Evolutionary conservation across 1,140 invertebrate species (phyloP).

Genomic region (Papilio aristodemus): DNA sequence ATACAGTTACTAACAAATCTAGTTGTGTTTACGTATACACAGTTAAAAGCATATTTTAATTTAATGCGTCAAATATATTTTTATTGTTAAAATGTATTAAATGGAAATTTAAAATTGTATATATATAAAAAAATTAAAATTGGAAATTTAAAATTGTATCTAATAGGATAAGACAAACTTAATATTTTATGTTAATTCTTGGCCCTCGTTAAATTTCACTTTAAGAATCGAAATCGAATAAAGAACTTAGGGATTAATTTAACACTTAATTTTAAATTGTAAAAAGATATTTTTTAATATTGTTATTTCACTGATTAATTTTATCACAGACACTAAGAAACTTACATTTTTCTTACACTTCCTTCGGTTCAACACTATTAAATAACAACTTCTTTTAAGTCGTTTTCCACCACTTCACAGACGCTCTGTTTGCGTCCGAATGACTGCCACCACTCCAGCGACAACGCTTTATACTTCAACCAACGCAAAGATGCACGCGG

Average conservation of each 20-base stretch:
- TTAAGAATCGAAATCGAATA: neutral
- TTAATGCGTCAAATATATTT: too few species aligned
- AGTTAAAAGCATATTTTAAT: neutral
- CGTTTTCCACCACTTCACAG: constrained; percentile 65
- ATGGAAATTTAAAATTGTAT: too few species aligned
- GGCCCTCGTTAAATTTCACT: neutral
- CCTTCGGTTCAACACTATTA: constrained; percentile 58
- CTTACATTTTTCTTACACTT: constrained; percentile 66
- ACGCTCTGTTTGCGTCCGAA: constrained; percentile 71
- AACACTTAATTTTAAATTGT: neutral
- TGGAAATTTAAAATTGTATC: too few species aligned
- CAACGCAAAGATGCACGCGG: constrained; percentile 71
- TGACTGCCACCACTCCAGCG: constrained; percentile 68
- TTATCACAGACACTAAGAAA: constrained; percentile 48
- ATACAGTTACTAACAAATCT: neutral
- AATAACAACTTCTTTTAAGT: constrained; percentile 45
- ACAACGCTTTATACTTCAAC: constrained; percentile 76
- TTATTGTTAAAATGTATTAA: too few species aligned
- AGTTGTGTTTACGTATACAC: neutral
- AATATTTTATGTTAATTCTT: neutral
- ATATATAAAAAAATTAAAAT: too few species aligned
- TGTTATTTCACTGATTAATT: neutral
- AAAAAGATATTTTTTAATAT: neutral
- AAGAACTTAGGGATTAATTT: neutral
- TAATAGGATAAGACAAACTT: neutral